Conservation (phyloP, 2,113 vertebrate species). For the Amphilophus citrinellus region DNA sequence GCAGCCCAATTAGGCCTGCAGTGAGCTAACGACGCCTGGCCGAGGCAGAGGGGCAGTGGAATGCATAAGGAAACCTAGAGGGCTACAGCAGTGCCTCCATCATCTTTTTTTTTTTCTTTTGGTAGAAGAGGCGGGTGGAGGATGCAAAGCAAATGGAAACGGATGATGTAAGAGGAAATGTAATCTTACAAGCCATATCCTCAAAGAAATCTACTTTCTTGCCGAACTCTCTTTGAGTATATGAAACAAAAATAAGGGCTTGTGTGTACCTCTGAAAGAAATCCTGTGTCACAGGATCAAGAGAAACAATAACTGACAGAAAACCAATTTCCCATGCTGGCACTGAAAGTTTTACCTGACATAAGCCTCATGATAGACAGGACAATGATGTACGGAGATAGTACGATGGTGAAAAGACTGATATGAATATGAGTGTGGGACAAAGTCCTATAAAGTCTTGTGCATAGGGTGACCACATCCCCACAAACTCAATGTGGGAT, state of each 20-base stretch:
- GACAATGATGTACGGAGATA: background rate
- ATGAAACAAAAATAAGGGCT: background rate
- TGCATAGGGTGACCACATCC: background rate
- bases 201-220: conserved; percentile 35
- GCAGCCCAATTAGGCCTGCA: conserved; percentile 77
- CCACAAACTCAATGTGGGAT: background rate
- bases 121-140: background rate
- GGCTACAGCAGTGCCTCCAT: conserved; percentile 47
- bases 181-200: conserved; percentile 36
- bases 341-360: conserved; percentile 20
- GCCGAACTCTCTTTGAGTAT: conserved; percentile 13
- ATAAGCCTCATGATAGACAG: conserved; percentile 11
- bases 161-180: conserved; percentile 53
- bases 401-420: background rate
- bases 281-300: background rate
- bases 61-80: conserved; percentile 51
- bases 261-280: conserved; percentile 7
- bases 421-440: background rate
- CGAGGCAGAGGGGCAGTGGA: conserved; percentile 54
- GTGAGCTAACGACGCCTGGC: conserved; percentile 69
- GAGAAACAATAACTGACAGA: background rate
- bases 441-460: background rate
- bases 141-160: conserved; percentile 43
- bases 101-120: conserved; percentile 17
- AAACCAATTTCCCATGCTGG: conserved; percentile 5